Evolutionary conservation across 2,888 invertebrate genomes (phyloP), one percentile per base, ranked within the genome.

Genomic region (Pollenia labialis): DNA sequence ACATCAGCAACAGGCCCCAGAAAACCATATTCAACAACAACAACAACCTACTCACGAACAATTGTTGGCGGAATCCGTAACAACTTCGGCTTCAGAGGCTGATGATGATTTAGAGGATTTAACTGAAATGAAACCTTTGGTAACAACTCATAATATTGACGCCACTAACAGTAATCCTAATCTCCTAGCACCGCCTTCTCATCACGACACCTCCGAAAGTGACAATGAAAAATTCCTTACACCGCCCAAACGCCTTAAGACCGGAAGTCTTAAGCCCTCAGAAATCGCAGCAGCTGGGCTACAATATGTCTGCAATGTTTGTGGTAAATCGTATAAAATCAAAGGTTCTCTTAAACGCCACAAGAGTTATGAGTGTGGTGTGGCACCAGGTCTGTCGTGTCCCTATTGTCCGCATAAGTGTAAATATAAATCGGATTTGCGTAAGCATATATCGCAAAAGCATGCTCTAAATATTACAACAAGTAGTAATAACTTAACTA

Each of bases 251-350:
- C 87, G 81, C 12, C 74, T 87, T 18, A 84, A 84, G 56, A 64
- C 77, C 0, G 72, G 72, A 7, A 58, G 11, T 10, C 56, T 87
- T 7, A 87, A 87, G 9, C 54, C 84, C 14, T 76, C 87, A 16
- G 87, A 87, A 6, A 87, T 87, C 14, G 81, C 81, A 6, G 87
- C 84, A 12, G 84, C 84, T 40, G 87, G 87, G 40, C 72, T 91
- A 83, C 92, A 92, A 58, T 91, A 95, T 92, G 95, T 94, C 88
- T 96, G 96, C 94, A 95, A 94, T 90, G 95, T 94, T 90, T 97
- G 97, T 93, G 96, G 96, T 89, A 97, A 97, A 94, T 95, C 96
- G 90, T 97, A 97, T 95, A 96, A 96, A 94, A 96, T 96, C 93
- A 96, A 96, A 91, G 96, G 96, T 89, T 96, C 96, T 87, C 94